Evolutionary conservation across 2,113 vertebrate genomes (phyloP).

Genomic region (Capreolus pygargus): DNA sequence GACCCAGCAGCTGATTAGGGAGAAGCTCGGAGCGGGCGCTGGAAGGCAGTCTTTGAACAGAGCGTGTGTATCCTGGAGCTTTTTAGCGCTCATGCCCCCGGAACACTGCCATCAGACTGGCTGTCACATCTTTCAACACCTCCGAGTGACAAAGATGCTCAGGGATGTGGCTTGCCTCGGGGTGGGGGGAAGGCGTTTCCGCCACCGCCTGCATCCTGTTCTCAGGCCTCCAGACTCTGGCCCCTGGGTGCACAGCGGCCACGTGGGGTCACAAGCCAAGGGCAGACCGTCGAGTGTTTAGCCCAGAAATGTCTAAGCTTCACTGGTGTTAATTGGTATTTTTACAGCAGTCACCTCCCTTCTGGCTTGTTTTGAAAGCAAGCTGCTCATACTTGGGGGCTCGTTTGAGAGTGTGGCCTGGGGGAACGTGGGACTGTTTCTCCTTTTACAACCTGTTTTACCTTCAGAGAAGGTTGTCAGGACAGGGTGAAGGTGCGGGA

Average conservation of each 20-base stretch:
- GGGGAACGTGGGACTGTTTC: not conserved
- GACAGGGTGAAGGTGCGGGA: not conserved
- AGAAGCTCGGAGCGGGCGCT: rapidly evolving
- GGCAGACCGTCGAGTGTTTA: not conserved
- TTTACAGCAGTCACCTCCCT: not conserved
- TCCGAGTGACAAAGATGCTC: not conserved
- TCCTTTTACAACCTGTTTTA: not conserved
- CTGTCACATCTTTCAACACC: slow-evolving; percentile 8
- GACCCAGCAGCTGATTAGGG: not conserved
- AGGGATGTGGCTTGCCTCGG: not conserved
- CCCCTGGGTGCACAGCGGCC: not conserved
- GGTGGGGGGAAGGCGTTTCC: not conserved
- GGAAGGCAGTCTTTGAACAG: not conserved
- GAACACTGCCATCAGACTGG: not conserved
- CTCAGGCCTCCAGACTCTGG: not conserved
- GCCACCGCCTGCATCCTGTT: not conserved
- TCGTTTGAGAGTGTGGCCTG: rapidly evolving
- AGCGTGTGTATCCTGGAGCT: not conserved
- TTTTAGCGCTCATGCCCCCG: not conserved
- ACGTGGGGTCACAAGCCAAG: not conserved
- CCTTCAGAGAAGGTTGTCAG: not conserved
- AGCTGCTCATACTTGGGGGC: not conserved
- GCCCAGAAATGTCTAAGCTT: not conserved
- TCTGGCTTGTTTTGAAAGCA: not conserved
- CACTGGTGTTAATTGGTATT: not conserved